Conservation (phyloP, 2,888 invertebrate genomes). For the Ectobius pallidus region DNA sequence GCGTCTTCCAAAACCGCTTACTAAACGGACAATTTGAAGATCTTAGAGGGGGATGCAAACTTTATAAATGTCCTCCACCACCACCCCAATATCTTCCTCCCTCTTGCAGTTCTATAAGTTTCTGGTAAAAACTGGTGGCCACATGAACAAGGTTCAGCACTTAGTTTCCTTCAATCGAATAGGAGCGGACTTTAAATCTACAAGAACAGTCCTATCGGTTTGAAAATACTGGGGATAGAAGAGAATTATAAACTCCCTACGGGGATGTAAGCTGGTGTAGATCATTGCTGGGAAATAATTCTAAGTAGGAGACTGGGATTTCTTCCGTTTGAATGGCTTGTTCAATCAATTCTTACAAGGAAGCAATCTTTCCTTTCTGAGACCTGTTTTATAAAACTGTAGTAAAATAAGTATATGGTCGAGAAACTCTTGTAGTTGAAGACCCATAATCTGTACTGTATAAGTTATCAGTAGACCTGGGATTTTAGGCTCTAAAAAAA, state of each 20-base stretch:
- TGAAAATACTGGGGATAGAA: background rate
- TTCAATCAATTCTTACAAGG: no score
- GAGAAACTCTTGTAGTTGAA: no score
- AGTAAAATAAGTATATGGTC: no score
- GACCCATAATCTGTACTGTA: no score
- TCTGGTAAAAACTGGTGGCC: background rate
- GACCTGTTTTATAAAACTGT: no score
- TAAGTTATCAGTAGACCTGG: no score
- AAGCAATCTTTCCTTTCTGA: no score
- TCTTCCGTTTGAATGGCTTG: no score
- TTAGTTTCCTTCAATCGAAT: constrained; percentile 1
- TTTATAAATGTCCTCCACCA: background rate
- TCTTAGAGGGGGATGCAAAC: background rate
- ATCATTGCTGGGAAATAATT: no score
- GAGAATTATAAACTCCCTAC: background rate
- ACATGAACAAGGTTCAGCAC: constrained; percentile 6
- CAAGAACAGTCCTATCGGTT: background rate
- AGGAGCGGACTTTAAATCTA: constrained; percentile 8
- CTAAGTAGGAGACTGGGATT: no score
- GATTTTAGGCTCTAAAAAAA: no score
- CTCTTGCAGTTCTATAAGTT: background rate
- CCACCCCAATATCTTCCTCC: background rate
- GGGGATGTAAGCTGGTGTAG: background rate
- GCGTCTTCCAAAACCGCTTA: background rate
- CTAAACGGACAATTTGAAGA: constrained; percentile 11